These are phyloP conservation scores for Diplazon laetatorius DNA, from an alignment of 2,888 invertebrate species.

Conservation along the genomic window DNA sequence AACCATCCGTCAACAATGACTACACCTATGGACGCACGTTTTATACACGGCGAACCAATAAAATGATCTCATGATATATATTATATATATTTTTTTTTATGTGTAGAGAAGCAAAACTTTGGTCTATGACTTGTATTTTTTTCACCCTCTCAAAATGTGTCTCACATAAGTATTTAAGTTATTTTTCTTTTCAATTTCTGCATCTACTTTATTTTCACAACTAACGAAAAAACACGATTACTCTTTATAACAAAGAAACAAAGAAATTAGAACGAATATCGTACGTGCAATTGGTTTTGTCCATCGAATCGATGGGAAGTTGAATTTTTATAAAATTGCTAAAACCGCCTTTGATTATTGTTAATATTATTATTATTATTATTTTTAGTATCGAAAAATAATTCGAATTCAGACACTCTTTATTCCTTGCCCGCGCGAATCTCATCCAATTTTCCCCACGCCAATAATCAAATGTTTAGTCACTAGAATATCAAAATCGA, in stretches of 20 bases:
- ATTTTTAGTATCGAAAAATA: not conserved
- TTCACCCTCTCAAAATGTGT: not conserved
- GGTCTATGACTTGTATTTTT: conserved; percentile 17
- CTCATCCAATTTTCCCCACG: conserved; percentile 3
- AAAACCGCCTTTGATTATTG: too few relatives aligned
- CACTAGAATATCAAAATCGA: conserved; percentile 5
- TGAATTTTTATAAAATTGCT: too few relatives aligned
- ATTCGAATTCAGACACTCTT: not conserved
- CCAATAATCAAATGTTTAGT: conserved; percentile 8
- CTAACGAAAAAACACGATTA: not conserved
- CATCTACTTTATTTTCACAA: too few relatives aligned
- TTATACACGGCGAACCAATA: conserved; percentile 43
- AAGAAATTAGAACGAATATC: too few relatives aligned
- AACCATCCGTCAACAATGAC: not conserved
- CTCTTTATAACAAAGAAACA: too few relatives aligned
- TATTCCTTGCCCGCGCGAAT: not conserved
- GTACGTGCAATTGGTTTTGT: too few relatives aligned
- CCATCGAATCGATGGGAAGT: too few relatives aligned
- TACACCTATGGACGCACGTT: conserved; percentile 1
- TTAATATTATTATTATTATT: too few relatives aligned
- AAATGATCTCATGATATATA: conserved; percentile 54
- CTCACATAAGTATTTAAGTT: not conserved
- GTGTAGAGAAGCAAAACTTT: conserved; percentile 27
- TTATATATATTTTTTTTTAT: conserved; percentile 48
- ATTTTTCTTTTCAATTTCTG: too few relatives aligned